Base-by-base conservation (phyloP, 2,888 invertebrate species). In the Eustalomyia histrio region DNA sequence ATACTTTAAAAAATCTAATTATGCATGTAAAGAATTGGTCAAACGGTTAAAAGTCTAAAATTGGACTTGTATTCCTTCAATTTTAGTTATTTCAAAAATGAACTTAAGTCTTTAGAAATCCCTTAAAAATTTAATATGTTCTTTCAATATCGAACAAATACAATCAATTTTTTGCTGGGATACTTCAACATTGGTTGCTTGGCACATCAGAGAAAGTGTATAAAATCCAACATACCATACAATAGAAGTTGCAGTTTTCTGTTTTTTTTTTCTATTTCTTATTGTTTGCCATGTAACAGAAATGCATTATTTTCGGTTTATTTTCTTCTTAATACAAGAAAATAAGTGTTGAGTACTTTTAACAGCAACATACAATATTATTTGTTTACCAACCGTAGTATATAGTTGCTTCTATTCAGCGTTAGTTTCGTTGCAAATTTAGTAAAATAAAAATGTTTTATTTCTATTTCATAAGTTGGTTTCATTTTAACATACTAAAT, bases 311-410 rank as follows among this genome's bases (percentile, higher is more conserved):
- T 47, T 14, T 14, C 6, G n/a, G 1, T 47, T 50, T 63, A 55
- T 18, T 58, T 24, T 18, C 18, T 64, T 58, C 18, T 39, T 58
- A 58, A 57, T 71, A 43, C 69, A 69, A 57, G 55, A 64, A 76
- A 76, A 57, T 76, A 76, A 76, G 76, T 65, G 76, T 58, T 64
- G 76, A 64, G 16, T 64, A 65, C 29, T 69, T 64, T 76, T 55
- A 60, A 53, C 60, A 39, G 17, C 35, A 60, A 39, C 52, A 58
- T 47, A 53, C 52, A 67, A 18, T 53, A 43, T 43, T 50, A 16
- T 17, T 67, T 65, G 50, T 35, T 74, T 61, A 50, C 14, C 21
- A 24, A 58, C 2, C 6, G 3, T 47, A 47, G 43, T n/a, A n/a
- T n/a, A n/a, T n/a, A n/a, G n/a, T n/a, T 47, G n/a, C n/a, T 47